Evolutionary conservation across 2,888 invertebrate species (phyloP).

Genomic region (Abrostola triplasia): DNA sequence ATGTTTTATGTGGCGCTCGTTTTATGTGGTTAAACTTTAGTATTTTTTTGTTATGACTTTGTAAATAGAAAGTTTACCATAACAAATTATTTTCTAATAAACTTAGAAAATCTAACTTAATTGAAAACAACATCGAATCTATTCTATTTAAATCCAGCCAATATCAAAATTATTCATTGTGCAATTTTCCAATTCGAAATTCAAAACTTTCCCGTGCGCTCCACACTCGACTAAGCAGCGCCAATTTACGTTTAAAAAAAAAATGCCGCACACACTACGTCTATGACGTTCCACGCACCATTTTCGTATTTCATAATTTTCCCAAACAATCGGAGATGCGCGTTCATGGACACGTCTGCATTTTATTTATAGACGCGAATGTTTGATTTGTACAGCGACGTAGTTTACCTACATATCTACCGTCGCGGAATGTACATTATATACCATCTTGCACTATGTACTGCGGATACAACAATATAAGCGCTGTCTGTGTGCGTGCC

Average conservation of each 20-base stretch:
- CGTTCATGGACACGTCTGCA: constrained; percentile 78
- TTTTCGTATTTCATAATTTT: constrained; percentile 61
- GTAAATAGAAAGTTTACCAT: not conserved
- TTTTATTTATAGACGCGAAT: constrained; percentile 81
- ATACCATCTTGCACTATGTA: constrained; percentile 84
- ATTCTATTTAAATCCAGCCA: no score
- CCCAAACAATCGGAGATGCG: constrained; percentile 60
- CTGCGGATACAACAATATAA: constrained; percentile 82
- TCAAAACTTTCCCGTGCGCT: constrained; percentile 34
- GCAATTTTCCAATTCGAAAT: constrained; percentile 28
- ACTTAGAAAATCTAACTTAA: not conserved
- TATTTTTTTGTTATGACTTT: no score
- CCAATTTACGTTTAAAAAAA: constrained; percentile 24
- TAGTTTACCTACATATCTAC: constrained; percentile 85
- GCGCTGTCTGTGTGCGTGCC: constrained; percentile 73
- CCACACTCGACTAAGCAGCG: constrained; percentile 32
- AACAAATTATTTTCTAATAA: not conserved
- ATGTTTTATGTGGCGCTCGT: constrained; percentile 42
- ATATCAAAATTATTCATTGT: not conserved
- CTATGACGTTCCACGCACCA: constrained; percentile 53
- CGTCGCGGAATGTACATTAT: constrained; percentile 83
- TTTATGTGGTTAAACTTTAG: constrained; percentile 31
- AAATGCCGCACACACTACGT: constrained; percentile 42
- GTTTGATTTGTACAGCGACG: constrained; percentile 85
- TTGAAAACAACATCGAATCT: not conserved